phyloP scores from a whole-genome alignment of 2,797 vertebrate species.

The Sarcophilus harrisii region DNA sequence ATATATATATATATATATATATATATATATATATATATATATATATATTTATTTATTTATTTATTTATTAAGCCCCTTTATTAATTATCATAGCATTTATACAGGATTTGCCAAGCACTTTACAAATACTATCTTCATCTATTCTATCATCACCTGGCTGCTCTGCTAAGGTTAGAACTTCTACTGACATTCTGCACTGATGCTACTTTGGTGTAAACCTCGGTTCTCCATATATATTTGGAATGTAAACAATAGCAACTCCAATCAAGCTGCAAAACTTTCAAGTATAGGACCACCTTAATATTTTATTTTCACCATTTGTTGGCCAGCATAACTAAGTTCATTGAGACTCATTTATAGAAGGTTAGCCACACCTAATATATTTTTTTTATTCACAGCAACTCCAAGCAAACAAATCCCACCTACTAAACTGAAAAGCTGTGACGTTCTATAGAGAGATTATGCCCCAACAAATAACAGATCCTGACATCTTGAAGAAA shows the following conservation, averaged over 20 bases:
- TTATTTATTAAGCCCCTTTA: too few relatives aligned
- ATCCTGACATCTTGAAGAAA: not conserved
- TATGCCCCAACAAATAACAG: not conserved
- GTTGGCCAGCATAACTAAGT: not conserved
- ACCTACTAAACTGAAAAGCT: not conserved
- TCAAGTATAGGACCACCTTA: not conserved
- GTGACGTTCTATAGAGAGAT: not conserved
- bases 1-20: too few relatives aligned
- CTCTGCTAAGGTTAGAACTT: not conserved
- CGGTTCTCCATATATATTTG: not conserved
- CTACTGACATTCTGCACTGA: not conserved
- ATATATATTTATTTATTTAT: too few relatives aligned
- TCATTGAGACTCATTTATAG: not conserved
- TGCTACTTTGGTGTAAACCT: not conserved
- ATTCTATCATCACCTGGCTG: not conserved
- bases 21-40: too few relatives aligned
- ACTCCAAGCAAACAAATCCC: not conserved
- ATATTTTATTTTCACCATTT: not conserved
- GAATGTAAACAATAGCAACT: not conserved
- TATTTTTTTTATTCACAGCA: not conserved
- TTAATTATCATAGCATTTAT: too few relatives aligned
- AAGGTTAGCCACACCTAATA: not conserved
- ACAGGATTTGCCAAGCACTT: too few relatives aligned
- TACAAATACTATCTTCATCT: not conserved
- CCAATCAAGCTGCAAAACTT: not conserved